Evolutionary conservation across 1,140 invertebrate species (phyloP), one percentile per base, ranked within the genome.

Genomic region (Palaemon carinicauda): DNA sequence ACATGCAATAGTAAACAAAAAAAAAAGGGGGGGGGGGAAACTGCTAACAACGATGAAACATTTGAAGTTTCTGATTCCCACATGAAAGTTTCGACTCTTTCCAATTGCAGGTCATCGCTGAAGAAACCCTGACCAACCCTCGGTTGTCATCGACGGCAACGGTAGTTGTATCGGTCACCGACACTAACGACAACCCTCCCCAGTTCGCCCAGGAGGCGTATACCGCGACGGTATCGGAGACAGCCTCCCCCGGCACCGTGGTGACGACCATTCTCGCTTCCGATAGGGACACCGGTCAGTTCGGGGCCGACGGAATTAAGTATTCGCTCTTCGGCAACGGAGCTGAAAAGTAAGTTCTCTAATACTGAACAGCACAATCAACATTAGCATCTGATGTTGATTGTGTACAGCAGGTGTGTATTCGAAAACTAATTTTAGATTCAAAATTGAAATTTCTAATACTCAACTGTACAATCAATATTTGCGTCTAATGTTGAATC

Each of bases 111-210:
- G 94, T 97, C 5, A 94, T 97, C 81, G 97, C 96, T 1, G 95
- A 95, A 91, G 96, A 97, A 90, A 92, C 95, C 2, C 94, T 96
- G 88, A 96, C 96, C 1, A 92, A 93, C 71, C 94, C 95, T 2
- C 86, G 87, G 56, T 92, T 97, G 0, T 96, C 95, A 0, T 97
- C 96, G 1, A 97, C 96, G 4, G 96, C 96, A 0, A 97, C 96
- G 17, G 95, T 98, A 3, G 96, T 94, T 0, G 94, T 98, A 1
- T 93, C 94, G 15, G 94, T 98, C 53, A 92, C 94, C 10, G 97
- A 98, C 92, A 95, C 95, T n/a, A 98, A 98, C 92, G 97, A 98
- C 92, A 97, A 98, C 91, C 94, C 95, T 7, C 97, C 97, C 4
- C 92, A 92, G 17, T 98, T 98, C 91, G 93, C 94, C 7, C 82